Evolutionary conservation across 2,797 vertebrate genomes (phyloP), one percentile per base, ranked within the genome.

Genomic region (Megaceryle alcyon): DNA sequence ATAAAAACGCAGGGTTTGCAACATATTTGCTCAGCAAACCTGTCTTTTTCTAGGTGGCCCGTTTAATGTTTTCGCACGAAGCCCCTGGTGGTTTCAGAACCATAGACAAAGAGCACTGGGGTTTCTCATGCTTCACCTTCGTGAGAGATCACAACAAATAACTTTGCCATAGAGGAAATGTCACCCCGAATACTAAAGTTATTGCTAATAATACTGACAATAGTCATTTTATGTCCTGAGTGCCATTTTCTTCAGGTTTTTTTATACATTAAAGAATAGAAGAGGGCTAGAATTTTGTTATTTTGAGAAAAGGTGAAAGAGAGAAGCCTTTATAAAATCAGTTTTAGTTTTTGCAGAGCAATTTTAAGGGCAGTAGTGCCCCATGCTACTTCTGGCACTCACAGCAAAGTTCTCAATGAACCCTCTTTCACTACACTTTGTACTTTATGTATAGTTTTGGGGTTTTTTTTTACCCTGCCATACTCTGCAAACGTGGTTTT

Each of bases 21-120:
- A 91, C 25, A 23, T 72, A 83, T 97, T 94, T 97, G 90, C 91
- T 82, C 90, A 94, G 89, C 69, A 88, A 91, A 88, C 69, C 76
- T 73, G 80, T 43, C 90, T 95, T 92, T 86, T 81, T 41, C 70
- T 94, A 46, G 9, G 88, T 91, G 84, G 91, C 86, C 87, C 84
- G 96, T 92, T 95, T 82, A 63, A 84, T 68, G 53, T 51, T 94
- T 91, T 49, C 66, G 88, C 91, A 94, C 25, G 3, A 89, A 94
- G 75, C 46, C 48, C 56, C 16, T 19, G 14, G 78, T 92, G 96
- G 92, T 92, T 96, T 94, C 69, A 1, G 56, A 92, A 91, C 5
- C 4, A 3, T 29, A 76, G 29, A 75, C n/a, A 73, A 66, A 65
- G 59, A 76, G 54, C 78, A 56, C 8, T 0, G 1, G 56, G 39